Percentiles rank a stretch among this genome's conserved stretches.
phyloP scores from a whole-genome alignment of 64 coral and sea anemone species.

The Hydrozoanthus tunicans region DNA sequence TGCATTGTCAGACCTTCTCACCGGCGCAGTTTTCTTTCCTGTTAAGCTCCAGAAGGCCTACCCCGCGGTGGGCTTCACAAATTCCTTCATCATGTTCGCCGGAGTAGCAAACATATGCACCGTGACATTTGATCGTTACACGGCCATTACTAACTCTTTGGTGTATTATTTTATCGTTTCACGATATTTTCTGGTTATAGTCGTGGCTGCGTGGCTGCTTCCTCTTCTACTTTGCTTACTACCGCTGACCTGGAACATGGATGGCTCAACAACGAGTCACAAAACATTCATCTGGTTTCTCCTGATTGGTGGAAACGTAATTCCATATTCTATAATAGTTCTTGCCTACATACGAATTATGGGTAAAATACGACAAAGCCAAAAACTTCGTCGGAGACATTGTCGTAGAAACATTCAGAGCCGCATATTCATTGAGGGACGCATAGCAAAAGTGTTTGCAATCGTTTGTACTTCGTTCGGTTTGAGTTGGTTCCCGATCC shows the following conservation, averaged over 20 bases:
- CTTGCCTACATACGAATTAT: neutral
- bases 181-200: neutral
- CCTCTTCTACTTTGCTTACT: neutral
- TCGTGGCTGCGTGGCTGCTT: neutral
- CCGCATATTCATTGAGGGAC: neutral
- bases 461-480: neutral
- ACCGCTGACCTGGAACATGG: neutral
- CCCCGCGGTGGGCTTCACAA: neutral
- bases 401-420: neutral
- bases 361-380: neutral
- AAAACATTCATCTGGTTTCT: neutral
- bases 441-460: neutral
- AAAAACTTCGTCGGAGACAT: neutral
- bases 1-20: neutral
- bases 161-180: neutral
- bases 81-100: neutral
- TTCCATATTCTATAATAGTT: neutral
- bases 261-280: neutral
- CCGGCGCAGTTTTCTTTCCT: slow-evolving; percentile 2
- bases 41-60: neutral
- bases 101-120: slow-evolving; percentile 19
- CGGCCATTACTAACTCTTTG: neutral
- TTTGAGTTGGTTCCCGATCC: neutral
- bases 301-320: slow-evolving; percentile 3
- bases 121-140: neutral